Evolutionary conservation across 1,140 invertebrate species (phyloP), one percentile per base, ranked within the genome.

Genomic region (Reticulitermes speratus): DNA sequence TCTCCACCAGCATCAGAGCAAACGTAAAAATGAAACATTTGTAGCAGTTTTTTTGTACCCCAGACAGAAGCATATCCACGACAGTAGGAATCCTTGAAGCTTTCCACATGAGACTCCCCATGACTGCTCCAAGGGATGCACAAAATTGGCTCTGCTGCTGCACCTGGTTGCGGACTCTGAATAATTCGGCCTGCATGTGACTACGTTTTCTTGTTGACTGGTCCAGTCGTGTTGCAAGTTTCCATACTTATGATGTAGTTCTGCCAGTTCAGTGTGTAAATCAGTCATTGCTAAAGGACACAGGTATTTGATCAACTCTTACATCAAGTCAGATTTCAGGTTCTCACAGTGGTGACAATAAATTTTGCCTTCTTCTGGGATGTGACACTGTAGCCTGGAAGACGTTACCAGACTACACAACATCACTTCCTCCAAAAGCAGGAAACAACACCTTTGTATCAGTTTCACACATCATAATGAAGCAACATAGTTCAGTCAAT

Each of bases 31-130:
- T 16, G n/a, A 48, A 48, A 48, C 2, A 48, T 48, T 1, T 16
- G 14, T 48, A 48, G n/a, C 14, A 14, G 25, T 82, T 30, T 21
- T 7, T 83, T 48, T 87, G 88, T 88, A 91, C 91, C 84, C 88
- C 88, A 21, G 89, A 88, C 12, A 91, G 86, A 89, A 91, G 89
- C 30, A 88, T 75, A 11, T 91, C 89, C 30, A 91, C 88, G 12
- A 90, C 89, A 84, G 89, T 81, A 11, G 90, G 88, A 44, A 89
- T 87, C 65, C 88, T 87, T 12, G 91, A 91, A 14, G 90, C 90
- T 84, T 89, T 89, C 90, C 91, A 92, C 38, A 91, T 86, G 19
- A 92, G 87, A 85, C 89, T 90, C 21, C 91, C 89, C 87, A 91
- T 87, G 65, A 90, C 89, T 75, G 90, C 88, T 16, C 91, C 91